These are phyloP conservation scores for Octopus sinensis DNA, from an alignment of 1,140 invertebrate genomes.

Conservation along the genomic window DNA sequence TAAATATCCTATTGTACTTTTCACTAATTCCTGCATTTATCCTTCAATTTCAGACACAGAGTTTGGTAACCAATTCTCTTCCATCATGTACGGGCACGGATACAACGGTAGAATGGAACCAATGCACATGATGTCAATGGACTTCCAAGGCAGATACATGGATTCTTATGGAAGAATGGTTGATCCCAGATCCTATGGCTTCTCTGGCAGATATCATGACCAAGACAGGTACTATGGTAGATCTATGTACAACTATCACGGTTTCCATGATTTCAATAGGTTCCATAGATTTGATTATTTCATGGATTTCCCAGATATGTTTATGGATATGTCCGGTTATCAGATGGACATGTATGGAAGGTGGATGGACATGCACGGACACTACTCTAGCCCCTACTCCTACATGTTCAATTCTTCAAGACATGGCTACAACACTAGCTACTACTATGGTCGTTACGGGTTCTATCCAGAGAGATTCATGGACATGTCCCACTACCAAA, in stretches of 20 bases:
- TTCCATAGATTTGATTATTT: not conserved
- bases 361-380: constrained; percentile 1
- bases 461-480: too few species aligned
- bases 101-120: not conserved
- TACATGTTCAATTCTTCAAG: too few species aligned
- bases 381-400: not conserved
- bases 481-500: too few species aligned
- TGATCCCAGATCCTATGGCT: not conserved
- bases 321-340: constrained; percentile 2
- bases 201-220: not conserved
- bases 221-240: not conserved
- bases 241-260: not conserved
- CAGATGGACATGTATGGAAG: constrained; percentile 1
- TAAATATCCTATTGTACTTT: too few species aligned
- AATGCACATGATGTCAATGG: not conserved
- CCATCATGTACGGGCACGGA: not conserved
- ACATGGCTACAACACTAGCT: too few species aligned
- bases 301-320: not conserved
- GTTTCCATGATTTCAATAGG: not conserved
- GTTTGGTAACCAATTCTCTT: too few species aligned
- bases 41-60: too few species aligned
- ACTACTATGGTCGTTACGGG: too few species aligned
- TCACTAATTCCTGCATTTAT: too few species aligned
- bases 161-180: not conserved
- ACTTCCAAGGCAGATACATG: constrained; percentile 7